phyloP scores from a whole-genome alignment of 2,888 invertebrate genomes.

The Melanophora roralis region DNA sequence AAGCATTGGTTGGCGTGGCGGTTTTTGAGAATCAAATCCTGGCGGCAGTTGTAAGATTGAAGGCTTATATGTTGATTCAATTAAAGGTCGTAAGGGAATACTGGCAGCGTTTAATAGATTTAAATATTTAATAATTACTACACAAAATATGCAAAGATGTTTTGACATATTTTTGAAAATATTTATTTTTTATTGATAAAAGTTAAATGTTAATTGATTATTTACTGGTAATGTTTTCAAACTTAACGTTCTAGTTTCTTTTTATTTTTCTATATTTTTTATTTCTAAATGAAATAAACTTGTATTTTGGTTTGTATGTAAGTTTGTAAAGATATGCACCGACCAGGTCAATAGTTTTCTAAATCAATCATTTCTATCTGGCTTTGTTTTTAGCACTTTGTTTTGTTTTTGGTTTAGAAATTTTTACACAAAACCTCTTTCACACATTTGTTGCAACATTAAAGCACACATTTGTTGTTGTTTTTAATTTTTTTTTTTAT shows the following conservation, averaged over 20 bases:
- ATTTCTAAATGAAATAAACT: too few species aligned
- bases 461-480: slow-evolving; percentile 22
- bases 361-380: slow-evolving; percentile 5
- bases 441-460: slow-evolving; percentile 23
- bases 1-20: slow-evolving; percentile 59
- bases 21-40: slow-evolving; percentile 62
- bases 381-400: slow-evolving; percentile 3
- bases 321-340: too few species aligned
- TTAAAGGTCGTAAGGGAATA: slow-evolving; percentile 10
- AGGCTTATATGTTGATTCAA: slow-evolving; percentile 36
- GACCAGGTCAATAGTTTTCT: slow-evolving; percentile 33
- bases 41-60: slow-evolving; percentile 56
- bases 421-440: slow-evolving; percentile 12
- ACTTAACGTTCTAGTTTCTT: slow-evolving; percentile 44
- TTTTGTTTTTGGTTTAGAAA: slow-evolving; percentile 27
- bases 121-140: slow-evolving; percentile 21
- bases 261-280: neutral
- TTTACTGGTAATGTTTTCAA: neutral
- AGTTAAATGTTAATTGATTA: neutral
- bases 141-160: slow-evolving; percentile 15
- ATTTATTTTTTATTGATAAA: neutral
- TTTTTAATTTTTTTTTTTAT: slow-evolving; percentile 24
- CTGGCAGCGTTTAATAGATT: slow-evolving; percentile 20
- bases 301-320: too few species aligned
- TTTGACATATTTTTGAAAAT: slow-evolving; percentile 48